These are phyloP conservation scores for Myotis pilosus DNA, from an alignment of 2,797 vertebrate genomes.

Conservation along the genomic window DNA sequence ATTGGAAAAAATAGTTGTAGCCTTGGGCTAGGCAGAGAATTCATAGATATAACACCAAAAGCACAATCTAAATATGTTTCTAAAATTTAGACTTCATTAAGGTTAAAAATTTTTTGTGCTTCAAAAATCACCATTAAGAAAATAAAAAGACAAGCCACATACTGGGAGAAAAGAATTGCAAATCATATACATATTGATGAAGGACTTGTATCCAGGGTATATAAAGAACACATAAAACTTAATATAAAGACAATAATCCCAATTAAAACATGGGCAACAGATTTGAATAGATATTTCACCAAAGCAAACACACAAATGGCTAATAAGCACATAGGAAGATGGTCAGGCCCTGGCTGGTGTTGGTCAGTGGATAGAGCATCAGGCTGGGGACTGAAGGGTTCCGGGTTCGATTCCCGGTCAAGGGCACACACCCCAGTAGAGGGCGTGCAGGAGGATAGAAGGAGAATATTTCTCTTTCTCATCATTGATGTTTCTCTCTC, in stretches of 20 bases:
- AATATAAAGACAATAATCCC: background rate
- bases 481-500: too few species aligned
- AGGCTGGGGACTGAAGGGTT: too few species aligned
- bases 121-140: background rate
- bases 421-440: too few species aligned
- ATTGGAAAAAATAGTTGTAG: background rate
- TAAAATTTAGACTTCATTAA: background rate
- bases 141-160: background rate
- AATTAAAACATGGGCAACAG: background rate
- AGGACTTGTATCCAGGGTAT: background rate
- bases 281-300: background rate
- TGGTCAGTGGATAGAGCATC: too few species aligned
- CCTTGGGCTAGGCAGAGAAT: background rate
- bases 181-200: background rate
- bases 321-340: conserved; percentile 9
- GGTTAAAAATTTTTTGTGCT: conserved; percentile 13
- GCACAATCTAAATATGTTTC: background rate
- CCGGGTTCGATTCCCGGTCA: too few species aligned
- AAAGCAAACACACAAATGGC: background rate
- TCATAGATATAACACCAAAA: background rate
- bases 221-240: background rate
- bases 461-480: too few species aligned
- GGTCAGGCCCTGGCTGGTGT: background rate
- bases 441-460: too few species aligned
- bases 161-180: background rate